These are phyloP conservation scores for Apamea epomidion DNA, from an alignment of 2,888 invertebrate genomes.

Conservation along the genomic window DNA sequence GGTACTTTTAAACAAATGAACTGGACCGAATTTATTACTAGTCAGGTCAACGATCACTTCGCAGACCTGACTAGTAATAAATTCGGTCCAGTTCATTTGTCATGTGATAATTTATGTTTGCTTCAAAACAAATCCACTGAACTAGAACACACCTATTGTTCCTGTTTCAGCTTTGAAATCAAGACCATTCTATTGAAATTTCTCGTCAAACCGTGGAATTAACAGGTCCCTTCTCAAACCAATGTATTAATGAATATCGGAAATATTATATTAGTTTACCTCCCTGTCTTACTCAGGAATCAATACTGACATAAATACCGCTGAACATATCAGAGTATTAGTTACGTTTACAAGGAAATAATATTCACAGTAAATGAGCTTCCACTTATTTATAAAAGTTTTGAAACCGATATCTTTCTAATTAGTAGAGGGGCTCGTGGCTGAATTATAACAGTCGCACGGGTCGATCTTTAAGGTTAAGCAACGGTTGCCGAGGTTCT, in stretches of 20 bases:
- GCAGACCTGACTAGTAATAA: not conserved
- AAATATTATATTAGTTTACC: conserved; percentile 1
- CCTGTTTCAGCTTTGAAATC: not conserved
- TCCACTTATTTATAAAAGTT: not conserved
- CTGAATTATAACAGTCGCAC: not conserved
- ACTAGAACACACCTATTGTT: not conserved
- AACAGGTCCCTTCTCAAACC: not conserved
- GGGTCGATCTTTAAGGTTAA: not conserved
- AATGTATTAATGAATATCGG: conserved; percentile 9
- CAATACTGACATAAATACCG: not conserved
- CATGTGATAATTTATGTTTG: no score
- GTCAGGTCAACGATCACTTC: not conserved
- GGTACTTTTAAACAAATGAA: not conserved
- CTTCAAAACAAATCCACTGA: not conserved
- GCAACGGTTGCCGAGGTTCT: not conserved
- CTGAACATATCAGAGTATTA: not conserved
- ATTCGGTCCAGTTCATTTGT: no score
- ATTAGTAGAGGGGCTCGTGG: not conserved
- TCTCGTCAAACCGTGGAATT: not conserved
- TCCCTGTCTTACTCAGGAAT: conserved; percentile 6
- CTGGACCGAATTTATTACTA: not conserved
- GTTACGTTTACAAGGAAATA: not conserved
- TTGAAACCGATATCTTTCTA: not conserved
- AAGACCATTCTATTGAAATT: not conserved
- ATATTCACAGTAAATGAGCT: not conserved